phyloP scores from a whole-genome alignment of 2,113 vertebrate genomes.

The Ailurus styani region DNA sequence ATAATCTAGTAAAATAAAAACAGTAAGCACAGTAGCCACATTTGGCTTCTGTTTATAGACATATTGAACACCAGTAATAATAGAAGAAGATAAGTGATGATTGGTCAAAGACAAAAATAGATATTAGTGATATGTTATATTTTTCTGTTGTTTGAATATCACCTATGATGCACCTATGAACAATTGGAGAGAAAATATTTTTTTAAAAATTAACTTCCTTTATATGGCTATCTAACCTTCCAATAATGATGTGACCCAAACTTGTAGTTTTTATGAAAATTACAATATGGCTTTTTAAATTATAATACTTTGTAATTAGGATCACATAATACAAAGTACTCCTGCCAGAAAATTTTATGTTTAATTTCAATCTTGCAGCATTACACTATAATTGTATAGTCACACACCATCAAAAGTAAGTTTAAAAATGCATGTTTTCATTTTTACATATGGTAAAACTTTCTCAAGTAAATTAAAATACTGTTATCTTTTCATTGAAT shows the following conservation, averaged over 20 bases:
- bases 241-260: constrained; percentile 29
- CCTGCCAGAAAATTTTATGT: constrained; percentile 65
- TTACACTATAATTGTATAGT: constrained; percentile 71
- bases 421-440: constrained; percentile 78
- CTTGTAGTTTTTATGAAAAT: constrained; percentile 64
- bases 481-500: constrained; percentile 80
- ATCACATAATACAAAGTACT: constrained; percentile 52
- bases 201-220: not conserved
- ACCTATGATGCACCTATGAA: not conserved
- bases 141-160: not conserved
- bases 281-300: constrained; percentile 68
- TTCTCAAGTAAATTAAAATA: constrained; percentile 75
- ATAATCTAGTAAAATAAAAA: not conserved
- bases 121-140: not conserved
- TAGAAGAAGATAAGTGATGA: not conserved
- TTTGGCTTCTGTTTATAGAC: not conserved
- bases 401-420: constrained; percentile 73
- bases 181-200: not conserved
- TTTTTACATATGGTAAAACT: constrained; percentile 77
- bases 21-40: not conserved
- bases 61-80: not conserved
- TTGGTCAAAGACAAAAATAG: not conserved
- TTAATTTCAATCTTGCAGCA: constrained; percentile 76
- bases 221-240: not conserved
- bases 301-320: constrained; percentile 65